Conservation (phyloP, 2,888 invertebrate genomes). For the Trissoscelio sp. region DNA sequence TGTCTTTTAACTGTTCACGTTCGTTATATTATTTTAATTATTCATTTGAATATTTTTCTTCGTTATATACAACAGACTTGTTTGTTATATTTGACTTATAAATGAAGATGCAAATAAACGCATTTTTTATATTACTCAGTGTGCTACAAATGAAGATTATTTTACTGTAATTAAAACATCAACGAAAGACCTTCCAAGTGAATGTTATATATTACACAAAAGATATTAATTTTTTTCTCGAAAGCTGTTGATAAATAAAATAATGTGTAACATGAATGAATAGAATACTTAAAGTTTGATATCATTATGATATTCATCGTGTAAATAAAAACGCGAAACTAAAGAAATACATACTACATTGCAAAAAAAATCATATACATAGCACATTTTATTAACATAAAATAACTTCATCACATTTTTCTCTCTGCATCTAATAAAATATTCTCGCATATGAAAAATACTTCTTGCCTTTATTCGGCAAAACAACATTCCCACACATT, state of each 20-base stretch:
- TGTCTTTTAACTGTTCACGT: too few species aligned
- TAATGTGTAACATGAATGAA: background rate
- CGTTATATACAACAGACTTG: too few species aligned
- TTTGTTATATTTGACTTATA: too few species aligned
- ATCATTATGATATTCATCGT: background rate
- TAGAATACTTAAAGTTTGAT: background rate
- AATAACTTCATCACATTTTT: slow-evolving; percentile 51
- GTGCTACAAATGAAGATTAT: too few species aligned
- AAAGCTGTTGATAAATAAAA: background rate
- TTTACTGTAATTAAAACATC: background rate
- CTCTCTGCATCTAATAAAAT: slow-evolving; percentile 52
- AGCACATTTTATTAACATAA: slow-evolving; percentile 49
- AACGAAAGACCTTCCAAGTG: too few species aligned
- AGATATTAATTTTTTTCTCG: background rate
- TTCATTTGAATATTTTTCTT: too few species aligned
- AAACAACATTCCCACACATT: slow-evolving; percentile 61
- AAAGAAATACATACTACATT: slow-evolving; percentile 12
- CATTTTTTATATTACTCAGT: too few species aligned
- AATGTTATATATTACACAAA: background rate
- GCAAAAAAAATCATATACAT: background rate
- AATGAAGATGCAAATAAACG: background rate
- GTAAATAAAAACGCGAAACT: background rate
- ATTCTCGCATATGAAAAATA: slow-evolving; percentile 55
- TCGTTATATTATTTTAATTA: too few species aligned
- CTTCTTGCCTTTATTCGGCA: slow-evolving; percentile 44